Base-by-base conservation (phyloP, 2,888 invertebrate species). In the Muschampia plurimacula region DNA sequence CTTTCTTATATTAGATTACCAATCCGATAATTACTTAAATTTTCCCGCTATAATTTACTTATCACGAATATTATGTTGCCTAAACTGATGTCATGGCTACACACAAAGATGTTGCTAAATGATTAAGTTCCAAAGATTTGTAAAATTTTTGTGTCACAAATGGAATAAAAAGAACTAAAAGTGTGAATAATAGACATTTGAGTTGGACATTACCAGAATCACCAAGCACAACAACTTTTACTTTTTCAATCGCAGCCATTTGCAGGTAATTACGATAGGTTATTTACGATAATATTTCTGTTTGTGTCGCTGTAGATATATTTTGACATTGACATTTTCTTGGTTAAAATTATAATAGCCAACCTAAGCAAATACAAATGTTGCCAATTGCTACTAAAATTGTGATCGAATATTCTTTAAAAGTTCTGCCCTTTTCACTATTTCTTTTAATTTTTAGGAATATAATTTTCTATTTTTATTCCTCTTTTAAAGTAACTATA, bases 151-250 rank as follows among this genome's bases (percentile, higher is more conserved):
- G 63, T 63, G 72, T 67, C 44, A 72, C 52, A 60, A 63, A 72
- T 72, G 67, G 67, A 72, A 46, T 36, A 67, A 49, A 46, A 72
- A 70, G 74, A 75, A 75, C 74, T 78, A 74, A 74, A 77, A 84
- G 86, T 86, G 84, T 75, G 76, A 75, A 73, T 76, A 74, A 15
- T 12, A 22, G 4, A 32, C 55, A 15, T 15, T 63, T 15, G 39
- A 22, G 22, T 32, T 36, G 75, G 75, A 72, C 84, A 84, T 90
- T 95, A 97, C 97, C 98, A 76, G 98, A 97, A 95, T 99, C 99
- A 67, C 99, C 99, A 75, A 99, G 96, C 74, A 99, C 97, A 81
- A 99, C 96, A 75, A 99, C 97, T 89, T 98, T 97, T 22, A 98
- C 98, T 95, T 98, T 97, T 90, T 98, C 98, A 83, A 98, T 97